These are phyloP conservation scores for Pomatorhinus ruficollis DNA, from an alignment of 2,113 vertebrate genomes.

Conservation along the genomic window DNA sequence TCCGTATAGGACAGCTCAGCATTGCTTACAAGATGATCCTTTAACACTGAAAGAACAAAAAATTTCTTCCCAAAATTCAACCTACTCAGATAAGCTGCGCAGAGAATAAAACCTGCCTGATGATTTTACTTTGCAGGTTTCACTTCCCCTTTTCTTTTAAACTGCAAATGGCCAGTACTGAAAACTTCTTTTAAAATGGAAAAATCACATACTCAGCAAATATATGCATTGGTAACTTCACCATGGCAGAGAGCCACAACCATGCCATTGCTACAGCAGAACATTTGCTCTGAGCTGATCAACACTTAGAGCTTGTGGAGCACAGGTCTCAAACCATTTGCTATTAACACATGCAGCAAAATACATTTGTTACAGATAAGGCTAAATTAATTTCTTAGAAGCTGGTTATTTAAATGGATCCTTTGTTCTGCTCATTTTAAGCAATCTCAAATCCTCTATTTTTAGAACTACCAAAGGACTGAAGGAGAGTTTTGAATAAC, in stretches of 20 bases:
- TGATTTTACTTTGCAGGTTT: neutral
- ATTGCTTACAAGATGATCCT: neutral
- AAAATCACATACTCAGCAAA: neutral
- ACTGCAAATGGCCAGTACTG: neutral
- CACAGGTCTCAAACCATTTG: neutral
- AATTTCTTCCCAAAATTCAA: neutral
- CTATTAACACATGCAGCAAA: neutral
- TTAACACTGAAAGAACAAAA: neutral
- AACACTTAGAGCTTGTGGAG: neutral
- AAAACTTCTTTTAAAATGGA: neutral
- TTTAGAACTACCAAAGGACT: neutral
- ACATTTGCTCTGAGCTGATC: neutral
- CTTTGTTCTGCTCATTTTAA: neutral
- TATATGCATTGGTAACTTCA: neutral
- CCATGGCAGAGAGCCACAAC: neutral
- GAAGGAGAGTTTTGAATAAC: neutral
- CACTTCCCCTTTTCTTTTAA: neutral
- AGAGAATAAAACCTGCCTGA: neutral
- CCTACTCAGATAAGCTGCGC: neutral
- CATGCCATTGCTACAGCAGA: neutral
- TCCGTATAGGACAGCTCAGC: neutral
- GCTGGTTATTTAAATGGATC: neutral
- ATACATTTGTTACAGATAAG: neutral
- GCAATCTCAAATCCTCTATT: neutral
- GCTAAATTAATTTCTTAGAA: neutral